Evolutionary conservation across 2,113 vertebrate genomes (phyloP).

Genomic region (Ciconia boyciana): DNA sequence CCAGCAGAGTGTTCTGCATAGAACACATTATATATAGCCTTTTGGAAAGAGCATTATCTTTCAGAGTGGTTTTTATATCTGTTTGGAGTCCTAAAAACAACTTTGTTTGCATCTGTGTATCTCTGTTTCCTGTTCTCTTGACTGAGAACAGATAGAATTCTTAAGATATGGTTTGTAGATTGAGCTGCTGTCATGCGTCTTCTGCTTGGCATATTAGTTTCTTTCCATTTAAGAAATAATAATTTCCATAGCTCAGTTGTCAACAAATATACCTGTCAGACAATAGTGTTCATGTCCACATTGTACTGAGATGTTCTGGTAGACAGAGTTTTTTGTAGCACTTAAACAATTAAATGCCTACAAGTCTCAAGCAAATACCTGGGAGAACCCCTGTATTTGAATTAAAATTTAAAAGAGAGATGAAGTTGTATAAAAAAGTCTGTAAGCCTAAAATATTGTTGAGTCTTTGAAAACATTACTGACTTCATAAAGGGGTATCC

Average conservation of each 20-base stretch:
- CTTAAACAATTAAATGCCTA: background rate
- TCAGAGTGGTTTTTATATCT: background rate
- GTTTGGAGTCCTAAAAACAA: background rate
- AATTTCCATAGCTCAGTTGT: background rate
- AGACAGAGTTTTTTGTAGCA: background rate
- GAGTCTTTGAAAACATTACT: background rate
- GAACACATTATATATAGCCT: background rate
- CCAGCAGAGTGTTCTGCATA: background rate
- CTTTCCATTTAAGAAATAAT: background rate
- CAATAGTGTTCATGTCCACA: background rate
- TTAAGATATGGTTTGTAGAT: background rate
- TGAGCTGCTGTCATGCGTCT: background rate
- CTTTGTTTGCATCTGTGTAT: background rate
- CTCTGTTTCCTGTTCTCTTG: background rate
- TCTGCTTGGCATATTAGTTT: background rate
- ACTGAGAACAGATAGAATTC: background rate
- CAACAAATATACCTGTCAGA: background rate
- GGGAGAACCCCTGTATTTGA: background rate
- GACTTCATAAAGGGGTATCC: background rate
- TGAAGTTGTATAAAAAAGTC: background rate
- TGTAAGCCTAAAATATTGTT: background rate
- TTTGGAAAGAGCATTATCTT: background rate
- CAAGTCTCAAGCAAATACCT: background rate
- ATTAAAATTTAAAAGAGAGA: background rate
- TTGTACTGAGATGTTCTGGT: background rate